phyloP scores from a whole-genome alignment of 2,797 vertebrate species.

The Vultur gryphus region DNA sequence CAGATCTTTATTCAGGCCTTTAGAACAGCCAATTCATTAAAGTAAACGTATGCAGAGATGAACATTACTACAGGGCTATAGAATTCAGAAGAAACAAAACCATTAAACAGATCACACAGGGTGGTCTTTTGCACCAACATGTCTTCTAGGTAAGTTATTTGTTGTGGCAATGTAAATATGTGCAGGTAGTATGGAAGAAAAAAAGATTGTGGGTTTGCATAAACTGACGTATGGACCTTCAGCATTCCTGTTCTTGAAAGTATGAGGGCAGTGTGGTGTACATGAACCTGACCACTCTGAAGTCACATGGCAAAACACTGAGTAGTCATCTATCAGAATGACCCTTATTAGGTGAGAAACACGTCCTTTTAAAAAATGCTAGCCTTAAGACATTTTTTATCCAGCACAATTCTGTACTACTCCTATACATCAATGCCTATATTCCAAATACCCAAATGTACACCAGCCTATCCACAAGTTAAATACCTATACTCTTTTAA shows the following conservation, averaged over 20 bases:
- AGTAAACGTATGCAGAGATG: background rate
- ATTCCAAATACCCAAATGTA: background rate
- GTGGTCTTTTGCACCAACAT: background rate
- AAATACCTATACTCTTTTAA: background rate
- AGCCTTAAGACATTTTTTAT: background rate
- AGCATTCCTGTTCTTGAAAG: background rate
- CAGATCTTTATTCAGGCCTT: background rate
- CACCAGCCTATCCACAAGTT: background rate
- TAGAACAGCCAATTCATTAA: background rate
- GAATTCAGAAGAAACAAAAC: background rate
- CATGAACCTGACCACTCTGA: background rate
- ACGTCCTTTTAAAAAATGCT: background rate
- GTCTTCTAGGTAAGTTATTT: background rate
- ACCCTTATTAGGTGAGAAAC: background rate
- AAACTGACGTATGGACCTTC: rapidly evolving
- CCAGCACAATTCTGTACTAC: background rate
- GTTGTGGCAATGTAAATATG: background rate
- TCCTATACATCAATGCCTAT: background rate
- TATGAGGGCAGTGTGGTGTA: background rate
- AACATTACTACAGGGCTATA: background rate
- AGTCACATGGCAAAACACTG: background rate
- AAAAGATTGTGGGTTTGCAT: background rate
- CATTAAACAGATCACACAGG: background rate
- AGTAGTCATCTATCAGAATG: background rate
- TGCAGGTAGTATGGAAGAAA: background rate